Base-by-base conservation (phyloP, 1,140 invertebrate genomes). In the Dreissena rostriformis region DNA sequence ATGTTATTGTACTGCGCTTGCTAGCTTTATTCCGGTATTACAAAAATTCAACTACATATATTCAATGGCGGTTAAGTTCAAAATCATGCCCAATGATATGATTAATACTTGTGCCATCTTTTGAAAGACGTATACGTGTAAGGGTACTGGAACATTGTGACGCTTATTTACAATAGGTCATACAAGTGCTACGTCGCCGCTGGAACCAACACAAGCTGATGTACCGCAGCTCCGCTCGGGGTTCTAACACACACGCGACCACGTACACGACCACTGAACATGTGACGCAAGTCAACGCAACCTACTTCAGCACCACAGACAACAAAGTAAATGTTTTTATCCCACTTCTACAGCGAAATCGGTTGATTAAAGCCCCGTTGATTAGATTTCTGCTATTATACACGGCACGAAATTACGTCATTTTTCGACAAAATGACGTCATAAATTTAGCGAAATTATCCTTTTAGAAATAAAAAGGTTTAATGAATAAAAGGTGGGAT, bases 171-270 rank as follows among this genome's bases (percentile, higher is more conserved):
- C 61, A 57, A 19, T 17, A 85, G 83, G 77, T 85, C 4, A 68
- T 80, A 28, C 66, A 73, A 14, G 71, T 86, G 19, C 14, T 86
- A 55, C 52, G 51, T 52, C 28, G 84, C 1, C 76, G 71, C 55
- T 86, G 84, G 84, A 65, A 68, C 12, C 84, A 86, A 26, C 79
- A 86, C 22, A 65, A 57, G 22, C 65, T 86, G 17, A 86, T 86
- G 84, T 26, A 81, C 22, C 19, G 70, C 11, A 70, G 74, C 26
- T 57, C 72, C 7, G 74, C 67, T 39, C 80, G 70, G 15, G 51
- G 66, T 10, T 66, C 67, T 0, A 26, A 70, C 11, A 53, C 5
- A 26, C 80, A 82, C 22, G 80, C 39, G 12, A 82, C 53, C 39
- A 82, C 80, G 24, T 82, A 82, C 29, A 82, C 80, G 11, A 70